phyloP scores from a whole-genome alignment of 1,140 invertebrate species.

The Trinorchestia longiramus region DNA sequence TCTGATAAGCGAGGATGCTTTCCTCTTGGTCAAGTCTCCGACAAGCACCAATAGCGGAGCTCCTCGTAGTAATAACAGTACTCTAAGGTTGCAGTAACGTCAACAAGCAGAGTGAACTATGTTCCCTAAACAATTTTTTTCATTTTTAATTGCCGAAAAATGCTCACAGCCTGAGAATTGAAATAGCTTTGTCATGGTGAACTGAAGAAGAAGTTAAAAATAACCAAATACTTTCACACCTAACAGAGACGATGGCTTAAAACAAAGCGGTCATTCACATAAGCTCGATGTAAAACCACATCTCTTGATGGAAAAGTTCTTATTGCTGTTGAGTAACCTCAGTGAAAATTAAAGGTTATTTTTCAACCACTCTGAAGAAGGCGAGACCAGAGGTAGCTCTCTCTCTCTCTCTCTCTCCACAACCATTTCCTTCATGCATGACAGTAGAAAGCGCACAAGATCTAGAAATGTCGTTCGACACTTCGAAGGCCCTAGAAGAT shows the following conservation, averaged over 20 bases:
- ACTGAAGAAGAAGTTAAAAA: neutral
- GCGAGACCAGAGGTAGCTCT: neutral
- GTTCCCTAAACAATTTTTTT: neutral
- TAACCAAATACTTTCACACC: neutral
- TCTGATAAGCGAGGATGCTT: neutral
- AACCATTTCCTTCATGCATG: neutral
- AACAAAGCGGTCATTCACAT: neutral
- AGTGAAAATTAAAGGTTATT: neutral
- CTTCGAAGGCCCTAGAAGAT: conserved; percentile 23
- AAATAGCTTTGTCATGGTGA: conserved; percentile 1
- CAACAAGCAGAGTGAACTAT: neutral
- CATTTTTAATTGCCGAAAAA: neutral
- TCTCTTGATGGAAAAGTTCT: neutral
- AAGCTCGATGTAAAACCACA: neutral
- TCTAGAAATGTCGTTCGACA: neutral
- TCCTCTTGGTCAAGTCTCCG: conserved; percentile 50
- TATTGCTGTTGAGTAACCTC: conserved; percentile 19
- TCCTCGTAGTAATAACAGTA: neutral
- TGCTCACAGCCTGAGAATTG: conserved; percentile 32
- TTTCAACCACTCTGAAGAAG: neutral
- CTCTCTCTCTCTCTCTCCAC: neutral
- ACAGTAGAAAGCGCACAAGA: neutral
- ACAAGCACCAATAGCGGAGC: conserved; percentile 8
- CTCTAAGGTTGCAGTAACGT: neutral
- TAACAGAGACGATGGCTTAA: neutral